Conservation (phyloP, 2,888 invertebrate genomes). For the Epinotia nisella region DNA sequence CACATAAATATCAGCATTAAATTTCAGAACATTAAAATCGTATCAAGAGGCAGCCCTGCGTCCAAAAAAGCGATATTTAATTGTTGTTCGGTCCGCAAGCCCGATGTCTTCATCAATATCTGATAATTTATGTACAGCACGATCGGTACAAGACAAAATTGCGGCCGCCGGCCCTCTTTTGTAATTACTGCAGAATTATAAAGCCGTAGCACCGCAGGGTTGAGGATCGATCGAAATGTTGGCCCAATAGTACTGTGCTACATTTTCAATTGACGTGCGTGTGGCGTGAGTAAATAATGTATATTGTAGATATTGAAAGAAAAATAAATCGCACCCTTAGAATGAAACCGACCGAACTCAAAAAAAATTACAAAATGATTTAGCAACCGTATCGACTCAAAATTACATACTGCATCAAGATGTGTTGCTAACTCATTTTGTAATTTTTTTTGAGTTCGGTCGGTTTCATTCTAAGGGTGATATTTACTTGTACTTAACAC, state of each 20-base stretch:
- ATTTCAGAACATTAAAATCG: slow-evolving; percentile 40
- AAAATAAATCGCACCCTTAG: no score
- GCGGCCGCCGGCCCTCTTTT: slow-evolving; percentile 87
- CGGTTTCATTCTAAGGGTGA: no score
- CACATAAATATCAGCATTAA: slow-evolving; percentile 14
- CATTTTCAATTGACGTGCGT: neutral
- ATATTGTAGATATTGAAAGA: neutral
- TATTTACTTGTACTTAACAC: neutral
- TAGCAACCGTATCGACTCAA: no score
- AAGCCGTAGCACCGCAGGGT: slow-evolving; percentile 79
- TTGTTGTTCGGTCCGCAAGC: slow-evolving; percentile 72
- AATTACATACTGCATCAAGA: no score
- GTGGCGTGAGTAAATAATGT: neutral
- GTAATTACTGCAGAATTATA: slow-evolving; percentile 84
- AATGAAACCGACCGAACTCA: no score
- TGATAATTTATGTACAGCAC: slow-evolving; percentile 84
- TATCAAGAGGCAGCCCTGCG: slow-evolving; percentile 49
- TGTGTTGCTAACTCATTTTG: no score
- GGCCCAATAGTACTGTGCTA: slow-evolving; percentile 7
- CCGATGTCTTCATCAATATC: slow-evolving; percentile 86
- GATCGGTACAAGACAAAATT: slow-evolving; percentile 83
- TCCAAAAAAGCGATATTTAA: slow-evolving; percentile 59
- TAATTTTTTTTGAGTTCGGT: no score
- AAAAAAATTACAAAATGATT: no score
- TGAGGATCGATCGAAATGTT: slow-evolving; percentile 50